Percentiles rank a stretch among this genome's conserved stretches.
Evolutionary conservation across 2,113 vertebrate species (phyloP).

Genomic region (Aphelocoma coerulescens): DNA sequence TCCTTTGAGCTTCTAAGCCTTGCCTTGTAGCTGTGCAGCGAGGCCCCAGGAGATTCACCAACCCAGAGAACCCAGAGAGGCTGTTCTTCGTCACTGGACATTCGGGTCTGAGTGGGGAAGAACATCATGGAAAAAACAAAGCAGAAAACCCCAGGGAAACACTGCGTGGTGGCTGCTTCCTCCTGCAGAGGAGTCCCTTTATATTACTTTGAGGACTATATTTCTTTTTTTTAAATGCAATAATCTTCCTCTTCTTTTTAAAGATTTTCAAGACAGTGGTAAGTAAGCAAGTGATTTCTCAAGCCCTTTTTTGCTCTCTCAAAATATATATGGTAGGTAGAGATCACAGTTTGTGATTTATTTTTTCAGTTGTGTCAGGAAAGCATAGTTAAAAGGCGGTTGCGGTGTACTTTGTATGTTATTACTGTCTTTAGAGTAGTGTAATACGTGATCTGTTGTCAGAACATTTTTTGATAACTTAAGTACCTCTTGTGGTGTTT

Average conservation of each 20-base stretch:
- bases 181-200: neutral
- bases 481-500: neutral
- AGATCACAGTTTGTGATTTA: neutral
- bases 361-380: neutral
- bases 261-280: slow-evolving; percentile 1
- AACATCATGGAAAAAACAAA: neutral
- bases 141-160: neutral
- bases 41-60: neutral
- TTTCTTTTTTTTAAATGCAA: neutral
- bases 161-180: neutral
- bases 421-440: neutral
- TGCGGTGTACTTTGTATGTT: neutral
- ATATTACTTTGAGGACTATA: neutral
- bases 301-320: neutral
- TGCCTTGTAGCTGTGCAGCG: neutral
- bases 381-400: neutral
- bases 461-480: neutral
- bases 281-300: slow-evolving; percentile 30
- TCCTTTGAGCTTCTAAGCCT: slow-evolving; percentile 39
- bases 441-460: neutral
- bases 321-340: neutral
- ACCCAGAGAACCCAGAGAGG: neutral
- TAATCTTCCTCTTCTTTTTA: neutral
- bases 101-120: neutral
- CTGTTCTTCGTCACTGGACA: neutral